These are phyloP conservation scores for Diaperis boleti DNA, from an alignment of 2,888 invertebrate species.

Conservation along the genomic window DNA sequence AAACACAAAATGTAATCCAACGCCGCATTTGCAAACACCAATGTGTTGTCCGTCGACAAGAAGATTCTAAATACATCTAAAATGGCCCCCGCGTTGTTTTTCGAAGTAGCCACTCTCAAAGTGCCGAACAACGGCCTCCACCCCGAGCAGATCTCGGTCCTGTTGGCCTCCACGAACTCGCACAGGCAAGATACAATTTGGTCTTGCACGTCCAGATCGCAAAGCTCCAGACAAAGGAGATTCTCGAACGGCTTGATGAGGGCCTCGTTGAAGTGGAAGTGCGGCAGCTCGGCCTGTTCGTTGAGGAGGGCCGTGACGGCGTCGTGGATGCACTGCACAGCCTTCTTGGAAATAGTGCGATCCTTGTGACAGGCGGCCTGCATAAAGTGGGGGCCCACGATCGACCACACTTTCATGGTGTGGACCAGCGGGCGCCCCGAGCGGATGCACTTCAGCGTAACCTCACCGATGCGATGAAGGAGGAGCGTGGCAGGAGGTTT, in stretches of 20 bases:
- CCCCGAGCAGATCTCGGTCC: constrained; percentile 93
- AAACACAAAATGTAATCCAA: constrained; percentile 94
- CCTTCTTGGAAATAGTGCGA: constrained; percentile 88
- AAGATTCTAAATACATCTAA: constrained; percentile 95
- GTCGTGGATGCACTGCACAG: constrained; percentile 93
- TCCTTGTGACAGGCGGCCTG: constrained; percentile 96
- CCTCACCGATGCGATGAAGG: constrained; percentile 87
- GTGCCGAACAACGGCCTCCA: constrained; percentile 97
- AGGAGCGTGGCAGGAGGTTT: constrained; percentile 72
- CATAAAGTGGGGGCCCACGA: constrained; percentile 93
- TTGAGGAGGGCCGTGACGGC: constrained; percentile 89
- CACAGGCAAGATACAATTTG: constrained; percentile 95
- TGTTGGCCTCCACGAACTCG: constrained; percentile 95
- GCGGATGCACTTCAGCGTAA: constrained; percentile 86
- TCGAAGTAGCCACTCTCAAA: constrained; percentile 84
- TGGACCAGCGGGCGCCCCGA: constrained; percentile 91
- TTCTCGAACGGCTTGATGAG: constrained; percentile 96
- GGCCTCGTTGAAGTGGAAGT: constrained; percentile 96
- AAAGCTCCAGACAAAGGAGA: constrained; percentile 90
- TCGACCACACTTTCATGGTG: constrained; percentile 92
- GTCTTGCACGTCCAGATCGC: constrained; percentile 94
- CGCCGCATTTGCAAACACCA: constrained; percentile 94
- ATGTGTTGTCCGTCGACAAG: constrained; percentile 90
- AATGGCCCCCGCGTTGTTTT: constrained; percentile 77
- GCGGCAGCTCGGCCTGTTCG: constrained; percentile 88